These are phyloP conservation scores for Tokudaia muenninki DNA, from an alignment of 2,797 vertebrate species.

Conservation along the genomic window DNA sequence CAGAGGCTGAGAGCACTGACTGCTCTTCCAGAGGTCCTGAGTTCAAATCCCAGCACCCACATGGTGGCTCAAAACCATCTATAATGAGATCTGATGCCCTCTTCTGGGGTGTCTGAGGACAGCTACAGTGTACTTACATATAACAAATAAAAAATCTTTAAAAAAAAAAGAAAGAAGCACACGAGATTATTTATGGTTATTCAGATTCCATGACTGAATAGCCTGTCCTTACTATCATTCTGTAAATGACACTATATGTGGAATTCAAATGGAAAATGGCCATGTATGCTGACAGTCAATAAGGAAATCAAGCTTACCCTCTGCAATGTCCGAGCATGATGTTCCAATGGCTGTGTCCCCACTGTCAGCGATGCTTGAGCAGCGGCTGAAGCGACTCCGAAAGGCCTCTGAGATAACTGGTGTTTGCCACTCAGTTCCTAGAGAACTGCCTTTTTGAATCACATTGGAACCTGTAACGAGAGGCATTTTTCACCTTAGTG, in stretches of 20 bases:
- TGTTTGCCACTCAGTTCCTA: constrained; percentile 94
- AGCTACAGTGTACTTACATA: too few relatives aligned
- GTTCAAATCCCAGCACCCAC: too few relatives aligned
- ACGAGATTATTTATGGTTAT: neutral
- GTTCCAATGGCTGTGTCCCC: constrained; percentile 91
- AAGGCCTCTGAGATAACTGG: constrained; percentile 92
- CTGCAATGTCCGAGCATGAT: constrained; percentile 92
- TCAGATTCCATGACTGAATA: neutral
- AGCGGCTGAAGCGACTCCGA: constrained; percentile 91
- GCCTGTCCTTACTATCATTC: constrained; percentile 33
- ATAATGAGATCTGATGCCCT: too few relatives aligned
- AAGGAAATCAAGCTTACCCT: constrained; percentile 90
- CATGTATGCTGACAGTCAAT: constrained; percentile 14
- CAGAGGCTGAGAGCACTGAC: too few relatives aligned
- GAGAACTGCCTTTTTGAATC: constrained; percentile 81
- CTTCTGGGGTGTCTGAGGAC: too few relatives aligned
- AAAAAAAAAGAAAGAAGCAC: neutral
- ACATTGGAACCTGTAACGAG: constrained; percentile 77
- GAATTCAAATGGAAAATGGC: constrained; percentile 50
- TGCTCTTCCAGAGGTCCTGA: too few relatives aligned
- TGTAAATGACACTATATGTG: constrained; percentile 38
- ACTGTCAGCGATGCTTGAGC: constrained; percentile 89
- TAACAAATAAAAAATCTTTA: too few relatives aligned
- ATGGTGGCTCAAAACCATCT: too few relatives aligned
- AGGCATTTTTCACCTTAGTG: constrained; percentile 62